phyloP scores from a whole-genome alignment of 2,113 vertebrate species.

The Pavo muticus region DNA sequence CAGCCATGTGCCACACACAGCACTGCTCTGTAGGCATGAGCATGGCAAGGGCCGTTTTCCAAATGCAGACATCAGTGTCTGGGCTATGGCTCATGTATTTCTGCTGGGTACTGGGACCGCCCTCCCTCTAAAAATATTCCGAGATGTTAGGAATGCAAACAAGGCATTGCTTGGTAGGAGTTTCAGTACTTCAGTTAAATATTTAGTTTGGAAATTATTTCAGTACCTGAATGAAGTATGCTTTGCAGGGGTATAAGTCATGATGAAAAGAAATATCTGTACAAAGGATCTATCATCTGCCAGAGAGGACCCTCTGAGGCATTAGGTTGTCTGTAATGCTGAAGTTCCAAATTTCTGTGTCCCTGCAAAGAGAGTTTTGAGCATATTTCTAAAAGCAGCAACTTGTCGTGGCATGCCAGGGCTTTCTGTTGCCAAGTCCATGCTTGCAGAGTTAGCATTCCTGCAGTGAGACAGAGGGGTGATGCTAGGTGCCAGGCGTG shows the following conservation, averaged over 20 bases:
- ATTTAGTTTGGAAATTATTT: conserved; percentile 56
- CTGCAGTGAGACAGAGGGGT: not conserved
- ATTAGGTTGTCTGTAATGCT: not conserved
- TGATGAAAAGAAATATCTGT: not conserved
- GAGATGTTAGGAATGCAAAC: conserved; percentile 41
- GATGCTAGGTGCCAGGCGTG: not conserved
- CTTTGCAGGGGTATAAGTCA: not conserved
- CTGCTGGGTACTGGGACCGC: not conserved
- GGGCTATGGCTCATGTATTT: not conserved
- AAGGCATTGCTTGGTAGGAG: conserved; percentile 17
- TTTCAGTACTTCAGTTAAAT: conserved; percentile 43
- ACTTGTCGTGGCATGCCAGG: not conserved
- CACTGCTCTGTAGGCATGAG: not conserved
- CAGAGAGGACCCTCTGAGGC: not conserved
- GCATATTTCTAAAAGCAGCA: not conserved
- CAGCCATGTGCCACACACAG: accelerated
- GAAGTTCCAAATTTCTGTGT: not conserved
- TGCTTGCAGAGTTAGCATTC: not conserved
- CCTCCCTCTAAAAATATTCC: not conserved
- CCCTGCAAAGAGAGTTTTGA: not conserved
- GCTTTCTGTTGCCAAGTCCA: not conserved
- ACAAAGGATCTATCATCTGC: not conserved
- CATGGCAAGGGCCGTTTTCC: accelerated
- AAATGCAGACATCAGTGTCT: not conserved
- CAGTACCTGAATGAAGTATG: not conserved